Evolutionary conservation across 92 coral and sea anemone species (phyloP), one percentile per base, ranked within the genome.

Genomic region (Epizoanthus fatuus): DNA sequence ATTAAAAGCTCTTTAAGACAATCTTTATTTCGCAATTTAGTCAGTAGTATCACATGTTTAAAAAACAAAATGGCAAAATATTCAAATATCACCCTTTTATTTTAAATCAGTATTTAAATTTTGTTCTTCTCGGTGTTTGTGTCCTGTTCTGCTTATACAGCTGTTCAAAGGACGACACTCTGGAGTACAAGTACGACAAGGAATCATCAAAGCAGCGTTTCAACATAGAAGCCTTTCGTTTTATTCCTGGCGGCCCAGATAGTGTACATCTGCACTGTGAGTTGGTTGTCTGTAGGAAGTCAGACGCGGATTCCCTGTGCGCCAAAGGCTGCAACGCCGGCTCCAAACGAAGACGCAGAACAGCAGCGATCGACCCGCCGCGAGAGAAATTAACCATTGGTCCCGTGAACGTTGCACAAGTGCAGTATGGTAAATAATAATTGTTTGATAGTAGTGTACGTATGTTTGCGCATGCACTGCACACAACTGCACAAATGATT

Each of bases 81-180:
- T 44, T 44, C 0, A 4, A 44, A 9, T 49, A 2, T 49, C 1
- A 12, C 10, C 13, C 53, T 49, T 12, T 49, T 49, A 7, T 7
- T 49, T 49, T 2, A 44, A 44, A 7, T 44, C 9, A 49, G 9
- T 49, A 49, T 49, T 49, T 49, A 8, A 8, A 49, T 49, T 11
- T 49, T 49, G 14, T 49, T 12, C 53, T 0, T 1, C 53, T 49
- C 2, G 53, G 11, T 10, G 14, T 49, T 49, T 9, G 6, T 12
- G 16, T 8, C 54, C 17, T 58, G 17, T 59, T 58, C 63, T 38
- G 4, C 13, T 22, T 54, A 19, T 16, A 20, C 59, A 94, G 98
- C 25, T 94, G 98, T 58, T 68, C 92, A 35, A 69, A 64, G 17
- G 98, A 94, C 84, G 81, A 81, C n/a, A 86, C 95, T 38, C 65